These are phyloP conservation scores for Stratiomys singularior DNA, from an alignment of 2,888 invertebrate genomes.

Conservation along the genomic window DNA sequence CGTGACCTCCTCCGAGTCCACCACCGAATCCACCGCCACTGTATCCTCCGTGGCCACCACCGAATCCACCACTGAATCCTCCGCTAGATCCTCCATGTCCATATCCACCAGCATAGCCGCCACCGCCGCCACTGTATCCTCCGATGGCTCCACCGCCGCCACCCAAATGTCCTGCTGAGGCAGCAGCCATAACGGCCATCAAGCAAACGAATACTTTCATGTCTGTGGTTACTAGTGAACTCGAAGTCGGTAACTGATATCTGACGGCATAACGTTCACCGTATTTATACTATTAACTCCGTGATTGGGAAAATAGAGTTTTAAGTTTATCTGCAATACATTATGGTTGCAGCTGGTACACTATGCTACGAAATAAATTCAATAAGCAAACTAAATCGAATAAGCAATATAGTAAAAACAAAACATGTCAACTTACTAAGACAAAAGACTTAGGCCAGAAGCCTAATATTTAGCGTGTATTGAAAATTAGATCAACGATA, in stretches of 20 bases:
- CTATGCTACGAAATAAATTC: neutral
- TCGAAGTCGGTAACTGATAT: slow-evolving; percentile 37
- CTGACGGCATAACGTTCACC: neutral
- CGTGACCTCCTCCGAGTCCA: slow-evolving; percentile 21
- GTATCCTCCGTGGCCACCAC: slow-evolving; percentile 22
- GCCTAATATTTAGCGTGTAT: neutral
- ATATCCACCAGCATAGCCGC: slow-evolving; percentile 19
- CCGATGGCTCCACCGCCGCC: slow-evolving; percentile 33
- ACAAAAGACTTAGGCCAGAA: slow-evolving; percentile 30
- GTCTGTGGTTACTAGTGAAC: slow-evolving; percentile 28
- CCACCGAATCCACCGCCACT: slow-evolving; percentile 31
- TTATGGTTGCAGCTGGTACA: neutral
- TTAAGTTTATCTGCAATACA: slow-evolving; percentile 16
- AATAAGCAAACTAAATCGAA: neutral
- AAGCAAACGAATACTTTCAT: slow-evolving; percentile 48
- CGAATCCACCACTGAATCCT: slow-evolving; percentile 7
- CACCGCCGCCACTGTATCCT: slow-evolving; percentile 33
- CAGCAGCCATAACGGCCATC: slow-evolving; percentile 43
- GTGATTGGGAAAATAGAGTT: slow-evolving; percentile 13
- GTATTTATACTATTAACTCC: slow-evolving; percentile 38
- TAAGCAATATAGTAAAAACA: neutral
- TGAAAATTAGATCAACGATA: neutral
- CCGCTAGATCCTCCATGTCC: slow-evolving; percentile 9
- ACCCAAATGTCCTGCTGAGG: slow-evolving; percentile 43
- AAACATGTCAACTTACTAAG: neutral